Evolutionary conservation across 2,113 vertebrate genomes (phyloP).

Genomic region (Indicator indicator): DNA sequence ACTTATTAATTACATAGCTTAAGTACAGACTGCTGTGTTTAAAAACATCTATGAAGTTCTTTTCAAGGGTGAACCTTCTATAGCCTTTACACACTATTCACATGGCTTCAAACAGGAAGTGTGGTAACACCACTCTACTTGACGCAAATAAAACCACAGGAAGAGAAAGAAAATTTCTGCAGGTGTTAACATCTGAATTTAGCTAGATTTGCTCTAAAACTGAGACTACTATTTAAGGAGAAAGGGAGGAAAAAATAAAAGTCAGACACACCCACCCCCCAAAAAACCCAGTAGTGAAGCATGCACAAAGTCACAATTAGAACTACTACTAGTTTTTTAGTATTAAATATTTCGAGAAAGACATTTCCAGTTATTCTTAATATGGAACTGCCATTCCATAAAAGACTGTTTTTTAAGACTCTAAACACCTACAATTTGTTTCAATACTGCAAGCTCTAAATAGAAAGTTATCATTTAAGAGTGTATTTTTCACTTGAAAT

Average conservation of each 20-base stretch:
- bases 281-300: background rate
- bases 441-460: background rate
- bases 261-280: background rate
- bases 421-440: background rate
- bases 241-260: background rate
- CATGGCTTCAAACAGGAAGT: conserved; percentile 29
- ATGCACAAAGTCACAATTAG: background rate
- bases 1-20: background rate
- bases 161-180: conserved; percentile 7
- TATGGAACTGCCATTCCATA: background rate
- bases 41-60: background rate
- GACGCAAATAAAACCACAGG: conserved; percentile 27
- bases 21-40: background rate
- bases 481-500: background rate
- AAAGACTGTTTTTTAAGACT: background rate
- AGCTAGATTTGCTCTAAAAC: background rate
- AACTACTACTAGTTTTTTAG: background rate
- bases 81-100: background rate
- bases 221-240: background rate
- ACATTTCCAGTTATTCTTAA: background rate
- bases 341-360: background rate
- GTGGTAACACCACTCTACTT: background rate
- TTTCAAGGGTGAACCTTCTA: background rate
- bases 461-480: background rate
- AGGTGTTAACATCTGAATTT: background rate